A percentile compares a stretch with the other conserved stretches of the same genome.
phyloP scores from a whole-genome alignment of 1,140 invertebrate species.

The Acyrthosiphon pisum region DNA sequence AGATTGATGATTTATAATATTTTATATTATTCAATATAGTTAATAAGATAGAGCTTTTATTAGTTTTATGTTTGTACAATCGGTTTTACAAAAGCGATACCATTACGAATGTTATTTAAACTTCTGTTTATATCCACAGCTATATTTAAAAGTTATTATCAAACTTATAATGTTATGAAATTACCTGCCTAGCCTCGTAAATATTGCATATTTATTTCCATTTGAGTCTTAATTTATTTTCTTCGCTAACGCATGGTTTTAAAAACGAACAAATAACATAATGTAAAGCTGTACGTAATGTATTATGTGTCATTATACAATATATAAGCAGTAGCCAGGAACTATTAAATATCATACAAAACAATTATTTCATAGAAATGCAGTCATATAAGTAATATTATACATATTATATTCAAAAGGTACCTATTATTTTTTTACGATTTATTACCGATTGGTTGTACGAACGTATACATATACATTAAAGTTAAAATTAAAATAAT shows the following conservation, averaged over 20 bases:
- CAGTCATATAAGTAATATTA: background rate
- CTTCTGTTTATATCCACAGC: background rate
- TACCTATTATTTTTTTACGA: background rate
- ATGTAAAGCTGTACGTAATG: background rate
- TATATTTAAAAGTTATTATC: background rate
- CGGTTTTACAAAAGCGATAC: background rate
- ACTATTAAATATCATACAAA: background rate
- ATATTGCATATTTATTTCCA: background rate
- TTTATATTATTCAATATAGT: background rate
- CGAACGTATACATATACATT: background rate
- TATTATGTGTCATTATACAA: background rate
- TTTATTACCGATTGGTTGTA: background rate
- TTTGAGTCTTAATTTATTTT: background rate
- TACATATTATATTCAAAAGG: background rate
- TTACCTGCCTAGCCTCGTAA: background rate
- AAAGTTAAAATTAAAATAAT: slow-evolving; percentile 21
- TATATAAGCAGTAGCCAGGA: background rate
- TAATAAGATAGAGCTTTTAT: background rate
- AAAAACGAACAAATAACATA: background rate
- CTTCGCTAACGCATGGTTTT: background rate
- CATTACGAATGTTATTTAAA: background rate
- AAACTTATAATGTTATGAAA: background rate
- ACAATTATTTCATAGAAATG: background rate
- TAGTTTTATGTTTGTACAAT: background rate
- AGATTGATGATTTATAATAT: background rate